phyloP scores from a whole-genome alignment of 2,797 vertebrate genomes.

The Galagoides demidoff region DNA sequence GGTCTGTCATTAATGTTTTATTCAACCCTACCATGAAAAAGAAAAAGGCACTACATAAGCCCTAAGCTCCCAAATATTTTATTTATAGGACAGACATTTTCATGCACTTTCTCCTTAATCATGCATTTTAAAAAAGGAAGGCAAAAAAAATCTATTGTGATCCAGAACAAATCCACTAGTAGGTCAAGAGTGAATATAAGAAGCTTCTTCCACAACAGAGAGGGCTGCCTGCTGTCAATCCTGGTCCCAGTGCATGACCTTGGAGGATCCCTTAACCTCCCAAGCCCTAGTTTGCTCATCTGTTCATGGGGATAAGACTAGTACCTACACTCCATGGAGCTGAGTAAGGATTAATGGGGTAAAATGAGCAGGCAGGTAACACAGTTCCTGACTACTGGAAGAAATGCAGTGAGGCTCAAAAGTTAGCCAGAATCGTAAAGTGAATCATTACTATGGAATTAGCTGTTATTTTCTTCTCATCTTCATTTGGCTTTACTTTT shows the following conservation, averaged over 20 bases:
- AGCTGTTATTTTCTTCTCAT: not conserved
- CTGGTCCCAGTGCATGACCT: not conserved
- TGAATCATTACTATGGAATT: not conserved
- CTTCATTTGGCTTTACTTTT: not conserved
- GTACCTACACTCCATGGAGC: not conserved
- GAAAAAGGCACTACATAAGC: not conserved
- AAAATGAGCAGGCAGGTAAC: not conserved
- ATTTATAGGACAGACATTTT: not conserved
- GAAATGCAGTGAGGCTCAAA: not conserved
- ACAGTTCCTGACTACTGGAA: not conserved
- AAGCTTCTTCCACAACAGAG: not conserved
- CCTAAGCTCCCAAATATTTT: not conserved
- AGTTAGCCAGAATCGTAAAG: not conserved
- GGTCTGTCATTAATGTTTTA: not conserved
- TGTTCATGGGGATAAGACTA: not conserved
- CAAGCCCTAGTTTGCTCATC: not conserved
- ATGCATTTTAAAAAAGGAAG: constrained; percentile 25
- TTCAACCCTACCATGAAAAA: not conserved
- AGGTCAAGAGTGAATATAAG: not conserved
- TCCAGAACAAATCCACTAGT: not conserved
- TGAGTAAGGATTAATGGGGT: not conserved
- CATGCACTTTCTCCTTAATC: not conserved
- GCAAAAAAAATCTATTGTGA: not conserved
- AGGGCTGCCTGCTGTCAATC: not conserved
- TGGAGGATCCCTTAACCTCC: not conserved